These are phyloP conservation scores for Rissa tridactyla DNA, from an alignment of 2,113 vertebrate genomes.

Conservation along the genomic window DNA sequence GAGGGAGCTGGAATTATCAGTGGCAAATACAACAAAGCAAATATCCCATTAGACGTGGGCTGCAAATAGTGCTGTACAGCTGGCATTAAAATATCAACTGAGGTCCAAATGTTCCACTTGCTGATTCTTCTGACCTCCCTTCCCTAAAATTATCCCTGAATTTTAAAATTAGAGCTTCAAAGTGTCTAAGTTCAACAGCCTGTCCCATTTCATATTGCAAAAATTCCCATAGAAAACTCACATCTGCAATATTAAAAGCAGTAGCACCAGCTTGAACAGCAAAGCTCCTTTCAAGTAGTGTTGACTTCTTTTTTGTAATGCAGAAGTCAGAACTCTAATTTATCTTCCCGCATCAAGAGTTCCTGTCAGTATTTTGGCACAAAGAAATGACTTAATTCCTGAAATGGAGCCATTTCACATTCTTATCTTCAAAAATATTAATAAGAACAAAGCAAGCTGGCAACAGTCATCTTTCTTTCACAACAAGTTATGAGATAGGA, in stretches of 20 bases:
- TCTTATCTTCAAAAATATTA: constrained; percentile 28
- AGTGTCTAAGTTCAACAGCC: neutral
- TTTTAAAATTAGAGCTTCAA: neutral
- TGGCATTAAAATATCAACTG: neutral
- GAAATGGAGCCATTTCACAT: constrained; percentile 39
- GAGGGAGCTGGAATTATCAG: neutral
- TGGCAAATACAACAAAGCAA: neutral
- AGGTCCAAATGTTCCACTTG: neutral
- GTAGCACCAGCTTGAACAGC: neutral
- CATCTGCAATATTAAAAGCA: neutral
- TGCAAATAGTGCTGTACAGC: neutral
- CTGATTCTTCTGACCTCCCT: neutral
- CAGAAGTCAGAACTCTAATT: constrained; percentile 8
- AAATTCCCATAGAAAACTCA: neutral
- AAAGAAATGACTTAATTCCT: constrained; percentile 33
- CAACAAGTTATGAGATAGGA: constrained; percentile 25
- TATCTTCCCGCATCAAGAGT: neutral
- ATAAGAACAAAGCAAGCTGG: constrained; percentile 41
- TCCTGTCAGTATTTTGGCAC: constrained; percentile 20
- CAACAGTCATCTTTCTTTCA: constrained; percentile 15
- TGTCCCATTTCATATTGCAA: neutral
- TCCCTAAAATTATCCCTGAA: neutral
- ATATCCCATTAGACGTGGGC: neutral
- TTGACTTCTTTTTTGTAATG: neutral
- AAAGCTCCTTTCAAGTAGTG: neutral